phyloP scores from a whole-genome alignment of 2,888 invertebrate species.

The Seira ritae region DNA sequence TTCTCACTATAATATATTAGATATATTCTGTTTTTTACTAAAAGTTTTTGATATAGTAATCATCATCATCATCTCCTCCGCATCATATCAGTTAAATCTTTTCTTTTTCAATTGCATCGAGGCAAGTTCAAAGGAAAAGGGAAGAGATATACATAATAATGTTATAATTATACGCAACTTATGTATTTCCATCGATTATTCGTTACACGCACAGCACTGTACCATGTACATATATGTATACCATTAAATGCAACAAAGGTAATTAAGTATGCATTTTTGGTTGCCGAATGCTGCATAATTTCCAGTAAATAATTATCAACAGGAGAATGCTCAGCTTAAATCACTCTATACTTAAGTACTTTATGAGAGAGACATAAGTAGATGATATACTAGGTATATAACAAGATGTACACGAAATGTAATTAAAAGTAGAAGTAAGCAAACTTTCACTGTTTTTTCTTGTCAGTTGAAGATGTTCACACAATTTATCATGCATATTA shows the following conservation, averaged over 20 bases:
- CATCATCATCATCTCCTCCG: background rate
- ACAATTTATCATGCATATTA: slow-evolving; percentile 28
- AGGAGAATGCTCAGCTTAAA: background rate
- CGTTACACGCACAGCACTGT: no score
- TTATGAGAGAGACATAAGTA: background rate
- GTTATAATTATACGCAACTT: no score
- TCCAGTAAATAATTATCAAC: background rate
- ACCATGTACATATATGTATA: no score
- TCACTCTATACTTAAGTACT: background rate
- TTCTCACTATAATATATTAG: slow-evolving; percentile 55
- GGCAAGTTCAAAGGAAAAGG: no score
- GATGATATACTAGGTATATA: background rate
- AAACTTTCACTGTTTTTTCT: background rate
- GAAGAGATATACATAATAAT: no score
- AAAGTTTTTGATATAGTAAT: slow-evolving; percentile 26
- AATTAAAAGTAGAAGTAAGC: background rate
- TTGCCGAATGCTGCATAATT: slow-evolving; percentile 3
- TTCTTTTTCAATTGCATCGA: no score
- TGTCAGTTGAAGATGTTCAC: background rate
- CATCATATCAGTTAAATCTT: no score
- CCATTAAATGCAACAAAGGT: background rate
- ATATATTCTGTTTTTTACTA: slow-evolving; percentile 19
- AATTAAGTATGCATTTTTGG: background rate
- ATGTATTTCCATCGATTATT: no score
- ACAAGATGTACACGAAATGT: background rate